Evolutionary conservation across 2,888 invertebrate genomes (phyloP).

Genomic region (Dynastes tityus): DNA sequence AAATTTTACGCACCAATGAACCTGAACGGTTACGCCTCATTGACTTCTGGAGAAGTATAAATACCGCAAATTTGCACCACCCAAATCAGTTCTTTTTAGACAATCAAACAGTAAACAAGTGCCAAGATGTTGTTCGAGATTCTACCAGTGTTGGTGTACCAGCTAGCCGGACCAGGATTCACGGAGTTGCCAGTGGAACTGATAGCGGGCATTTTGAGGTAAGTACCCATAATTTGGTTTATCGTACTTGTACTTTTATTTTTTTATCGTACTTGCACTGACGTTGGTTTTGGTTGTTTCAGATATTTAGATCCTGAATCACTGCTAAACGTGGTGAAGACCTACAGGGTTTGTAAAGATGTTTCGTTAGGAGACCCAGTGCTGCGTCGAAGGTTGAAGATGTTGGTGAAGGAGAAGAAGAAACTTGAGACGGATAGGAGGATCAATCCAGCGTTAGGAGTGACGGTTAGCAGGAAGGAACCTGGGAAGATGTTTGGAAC

Average conservation of each 20-base stretch:
- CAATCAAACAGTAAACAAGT: neutral
- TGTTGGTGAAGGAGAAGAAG: neutral
- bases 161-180: neutral
- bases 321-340: neutral
- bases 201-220: neutral
- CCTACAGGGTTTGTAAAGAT: neutral
- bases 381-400: neutral
- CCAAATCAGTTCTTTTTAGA: neutral
- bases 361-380: neutral
- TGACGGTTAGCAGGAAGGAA: neutral
- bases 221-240: neutral
- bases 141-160: neutral
- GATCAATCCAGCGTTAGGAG: neutral
- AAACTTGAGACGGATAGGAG: neutral
- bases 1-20: too few species aligned
- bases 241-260: neutral
- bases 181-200: neutral
- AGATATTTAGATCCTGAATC: neutral
- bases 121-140: too few species aligned
- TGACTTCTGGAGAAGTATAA: neutral
- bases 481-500: neutral
- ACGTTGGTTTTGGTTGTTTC: neutral
- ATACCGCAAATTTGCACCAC: neutral
- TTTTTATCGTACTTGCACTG: neutral
- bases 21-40: neutral